Evolutionary conservation across 2,113 vertebrate genomes (phyloP).

Genomic region (Paramisgurnus dabryanus): DNA sequence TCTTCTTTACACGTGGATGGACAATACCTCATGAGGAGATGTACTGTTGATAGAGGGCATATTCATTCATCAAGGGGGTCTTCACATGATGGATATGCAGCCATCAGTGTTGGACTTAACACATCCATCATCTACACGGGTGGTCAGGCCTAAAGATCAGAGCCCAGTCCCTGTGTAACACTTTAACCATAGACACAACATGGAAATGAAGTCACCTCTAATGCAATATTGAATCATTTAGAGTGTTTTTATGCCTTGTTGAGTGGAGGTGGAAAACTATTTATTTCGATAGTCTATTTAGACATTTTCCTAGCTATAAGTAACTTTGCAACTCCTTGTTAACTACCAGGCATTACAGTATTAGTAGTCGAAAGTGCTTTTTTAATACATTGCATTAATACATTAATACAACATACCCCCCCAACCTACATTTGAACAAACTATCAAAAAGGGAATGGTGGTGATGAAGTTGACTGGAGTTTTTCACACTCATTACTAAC

Average conservation of each 20-base stretch:
- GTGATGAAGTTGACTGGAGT: constrained; percentile 70
- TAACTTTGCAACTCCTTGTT: no score
- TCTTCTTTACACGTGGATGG: constrained; percentile 61
- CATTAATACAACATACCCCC: no score
- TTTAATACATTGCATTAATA: no score
- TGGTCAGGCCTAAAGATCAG: constrained; percentile 77
- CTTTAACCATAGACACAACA: constrained; percentile 19
- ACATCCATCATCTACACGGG: constrained; percentile 69
- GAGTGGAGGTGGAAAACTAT: no score
- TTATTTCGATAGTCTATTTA: no score
- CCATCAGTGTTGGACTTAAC: constrained; percentile 61
- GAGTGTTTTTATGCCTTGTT: no score
- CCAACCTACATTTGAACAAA: constrained; percentile 73
- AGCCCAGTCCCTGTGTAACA: constrained; percentile 57
- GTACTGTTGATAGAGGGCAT: constrained; percentile 73
- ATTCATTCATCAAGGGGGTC: constrained; percentile 72
- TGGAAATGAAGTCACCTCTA: constrained; percentile 42
- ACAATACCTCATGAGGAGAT: constrained; percentile 71
- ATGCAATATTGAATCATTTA: neutral
- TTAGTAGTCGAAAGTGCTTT: no score
- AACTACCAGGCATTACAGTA: no score
- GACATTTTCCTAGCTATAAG: no score
- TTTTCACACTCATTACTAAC: constrained; percentile 60
- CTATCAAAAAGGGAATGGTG: constrained; percentile 74
- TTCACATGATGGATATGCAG: constrained; percentile 72